Evolutionary conservation across 2,888 invertebrate species (phyloP).

Genomic region (Venusia cambrica): DNA sequence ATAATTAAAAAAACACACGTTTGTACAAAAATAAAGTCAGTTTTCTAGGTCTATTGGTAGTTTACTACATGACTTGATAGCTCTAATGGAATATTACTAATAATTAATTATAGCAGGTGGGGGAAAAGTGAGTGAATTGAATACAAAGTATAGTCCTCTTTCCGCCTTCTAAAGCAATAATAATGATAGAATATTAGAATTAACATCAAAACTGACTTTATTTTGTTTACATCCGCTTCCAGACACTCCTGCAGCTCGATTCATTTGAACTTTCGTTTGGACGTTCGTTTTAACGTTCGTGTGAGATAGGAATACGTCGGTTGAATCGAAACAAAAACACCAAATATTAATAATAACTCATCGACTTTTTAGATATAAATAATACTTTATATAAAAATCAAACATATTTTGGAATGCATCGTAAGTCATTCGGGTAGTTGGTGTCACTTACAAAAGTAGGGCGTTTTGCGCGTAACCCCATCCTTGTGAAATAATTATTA

Average conservation of each 20-base stretch:
- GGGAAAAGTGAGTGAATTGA: constrained; percentile 18
- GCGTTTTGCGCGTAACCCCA: constrained; percentile 61
- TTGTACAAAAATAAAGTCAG: constrained; percentile 18
- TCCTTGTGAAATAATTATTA: constrained; percentile 66
- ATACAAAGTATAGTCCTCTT: constrained; percentile 11
- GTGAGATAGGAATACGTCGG: constrained; percentile 41
- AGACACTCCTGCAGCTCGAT: constrained; percentile 19
- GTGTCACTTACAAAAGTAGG: constrained; percentile 58
- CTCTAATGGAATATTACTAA: constrained; percentile 3
- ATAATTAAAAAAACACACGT: constrained; percentile 19
- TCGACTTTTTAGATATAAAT: constrained; percentile 80
- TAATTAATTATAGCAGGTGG: constrained; percentile 23
- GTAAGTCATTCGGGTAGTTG: constrained; percentile 57
- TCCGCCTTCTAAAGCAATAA: constrained; percentile 30
- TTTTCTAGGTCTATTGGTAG: constrained; percentile 6
- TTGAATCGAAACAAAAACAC: constrained; percentile 77
- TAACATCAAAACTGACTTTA: constrained; percentile 24
- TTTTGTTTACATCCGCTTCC: constrained; percentile 18
- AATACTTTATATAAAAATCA: constrained; percentile 70
- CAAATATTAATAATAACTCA: constrained; percentile 75
- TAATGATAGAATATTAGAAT: constrained; percentile 2
- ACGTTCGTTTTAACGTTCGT: constrained; percentile 30
- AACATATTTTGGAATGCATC: constrained; percentile 70
- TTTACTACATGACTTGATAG: no score
- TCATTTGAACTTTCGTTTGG: constrained; percentile 26